A percentile compares a stretch with the other conserved stretches of the same genome.
Conservation (phyloP, 2,888 invertebrate genomes). For the Harmothoe impar region DNA sequence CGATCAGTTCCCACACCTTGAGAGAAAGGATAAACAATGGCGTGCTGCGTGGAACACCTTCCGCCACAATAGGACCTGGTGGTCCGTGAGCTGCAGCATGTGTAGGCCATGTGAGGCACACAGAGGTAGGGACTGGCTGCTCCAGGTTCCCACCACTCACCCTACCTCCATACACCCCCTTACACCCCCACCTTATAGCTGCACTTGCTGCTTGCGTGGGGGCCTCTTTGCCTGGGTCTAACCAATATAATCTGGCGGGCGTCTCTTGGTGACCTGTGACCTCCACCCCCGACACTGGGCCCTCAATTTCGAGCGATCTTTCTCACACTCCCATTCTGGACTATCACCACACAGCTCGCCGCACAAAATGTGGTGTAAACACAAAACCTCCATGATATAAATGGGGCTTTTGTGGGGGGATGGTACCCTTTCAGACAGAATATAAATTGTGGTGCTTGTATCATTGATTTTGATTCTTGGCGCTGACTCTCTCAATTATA, state of each 20-base stretch:
- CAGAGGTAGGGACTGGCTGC: background rate
- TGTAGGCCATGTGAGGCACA: background rate
- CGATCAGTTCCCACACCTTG: conserved; percentile 5
- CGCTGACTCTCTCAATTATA: too few relatives aligned
- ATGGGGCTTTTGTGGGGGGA: too few relatives aligned
- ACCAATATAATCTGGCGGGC: conserved; percentile 23
- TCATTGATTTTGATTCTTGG: too few relatives aligned
- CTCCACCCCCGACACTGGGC: background rate
- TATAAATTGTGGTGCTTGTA: too few relatives aligned
- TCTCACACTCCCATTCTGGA: too few relatives aligned
- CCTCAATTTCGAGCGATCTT: too few relatives aligned
- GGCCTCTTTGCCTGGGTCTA: background rate
- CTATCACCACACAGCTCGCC: too few relatives aligned
- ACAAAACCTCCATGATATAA: too few relatives aligned
- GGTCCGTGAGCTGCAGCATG: background rate
- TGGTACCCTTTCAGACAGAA: too few relatives aligned
- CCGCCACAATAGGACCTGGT: conserved; percentile 1
- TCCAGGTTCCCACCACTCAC: too few relatives aligned
- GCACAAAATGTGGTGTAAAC: too few relatives aligned
- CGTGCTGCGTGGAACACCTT: background rate
- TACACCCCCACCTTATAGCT: background rate
- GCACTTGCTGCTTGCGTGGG: background rate
- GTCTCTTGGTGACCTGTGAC: background rate
- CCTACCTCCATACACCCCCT: background rate
- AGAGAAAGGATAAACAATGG: background rate